Percentiles rank a stretch among this genome's conserved stretches.
These are phyloP conservation scores for Odontamblyopus lacepedii DNA, from an alignment of 2,797 vertebrate species.

Conservation along the genomic window DNA sequence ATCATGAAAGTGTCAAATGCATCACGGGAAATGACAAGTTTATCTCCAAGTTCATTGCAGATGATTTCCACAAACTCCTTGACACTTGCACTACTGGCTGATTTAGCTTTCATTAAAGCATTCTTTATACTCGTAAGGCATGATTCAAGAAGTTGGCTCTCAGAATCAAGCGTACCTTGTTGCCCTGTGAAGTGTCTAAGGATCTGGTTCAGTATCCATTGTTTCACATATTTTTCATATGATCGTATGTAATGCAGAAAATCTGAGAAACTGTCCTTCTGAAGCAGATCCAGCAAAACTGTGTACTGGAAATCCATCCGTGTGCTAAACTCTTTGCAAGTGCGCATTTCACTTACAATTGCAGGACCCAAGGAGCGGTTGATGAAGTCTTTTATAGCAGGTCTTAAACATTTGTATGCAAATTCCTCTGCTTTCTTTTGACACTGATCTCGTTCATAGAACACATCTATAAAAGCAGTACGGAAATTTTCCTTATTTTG, in stretches of 20 bases:
- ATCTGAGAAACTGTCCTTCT: constrained; percentile 12
- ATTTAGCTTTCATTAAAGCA: constrained; percentile 42
- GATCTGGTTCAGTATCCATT: constrained; percentile 38
- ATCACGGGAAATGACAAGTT: constrained; percentile 57
- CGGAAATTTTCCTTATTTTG: constrained; percentile 54
- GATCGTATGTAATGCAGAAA: neutral
- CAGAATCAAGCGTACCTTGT: constrained; percentile 14
- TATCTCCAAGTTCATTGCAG: constrained; percentile 53
- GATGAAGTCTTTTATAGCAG: constrained; percentile 53
- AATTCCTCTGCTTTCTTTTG: constrained; percentile 71
- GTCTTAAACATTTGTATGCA: constrained; percentile 40
- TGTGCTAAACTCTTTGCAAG: constrained; percentile 34
- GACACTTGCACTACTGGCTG: neutral
- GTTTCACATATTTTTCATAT: constrained; percentile 45
- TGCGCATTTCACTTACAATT: constrained; percentile 56
- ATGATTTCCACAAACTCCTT: constrained; percentile 53
- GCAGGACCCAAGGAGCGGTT: constrained; percentile 45
- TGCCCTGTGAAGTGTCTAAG: constrained; percentile 9
- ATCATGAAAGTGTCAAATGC: constrained; percentile 47
- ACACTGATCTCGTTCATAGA: constrained; percentile 55
- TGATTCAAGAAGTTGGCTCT: constrained; percentile 24
- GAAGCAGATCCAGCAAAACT: constrained; percentile 50
- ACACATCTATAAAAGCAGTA: constrained; percentile 64
- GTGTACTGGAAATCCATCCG: constrained; percentile 42
- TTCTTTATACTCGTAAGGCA: constrained; percentile 35